A percentile compares a stretch with the other conserved stretches of the same genome.
phyloP scores from a whole-genome alignment of 2,888 invertebrate genomes.

The Palloptera scutellata region DNA sequence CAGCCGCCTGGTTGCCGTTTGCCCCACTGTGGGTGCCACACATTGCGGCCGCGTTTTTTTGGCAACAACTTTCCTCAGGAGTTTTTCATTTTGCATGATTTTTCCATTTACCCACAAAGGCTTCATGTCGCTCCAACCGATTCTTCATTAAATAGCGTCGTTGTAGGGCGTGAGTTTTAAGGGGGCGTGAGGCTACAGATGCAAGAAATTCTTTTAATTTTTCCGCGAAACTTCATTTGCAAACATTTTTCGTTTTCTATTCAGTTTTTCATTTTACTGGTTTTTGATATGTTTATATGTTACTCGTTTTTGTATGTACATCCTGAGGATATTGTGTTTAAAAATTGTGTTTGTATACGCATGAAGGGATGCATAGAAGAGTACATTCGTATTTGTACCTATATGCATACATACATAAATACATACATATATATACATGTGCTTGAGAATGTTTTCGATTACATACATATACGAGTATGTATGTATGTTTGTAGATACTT shows the following conservation, averaged over 20 bases:
- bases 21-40: background rate
- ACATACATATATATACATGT: background rate
- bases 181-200: constrained; percentile 37
- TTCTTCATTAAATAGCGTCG: no score
- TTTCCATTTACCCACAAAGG: constrained; percentile 52
- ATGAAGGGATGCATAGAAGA: background rate
- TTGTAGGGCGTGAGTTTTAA: constrained; percentile 25
- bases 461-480: constrained; percentile 21
- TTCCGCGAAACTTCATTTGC: constrained; percentile 38
- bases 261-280: background rate
- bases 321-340: constrained; percentile 52
- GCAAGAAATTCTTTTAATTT: constrained; percentile 53
- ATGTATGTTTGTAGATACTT: constrained; percentile 35
- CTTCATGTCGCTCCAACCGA: background rate
- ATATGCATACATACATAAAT: background rate
- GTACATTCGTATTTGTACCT: background rate
- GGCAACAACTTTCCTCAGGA: constrained; percentile 39
- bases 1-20: background rate
- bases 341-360: constrained; percentile 27
- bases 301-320: constrained; percentile 35
- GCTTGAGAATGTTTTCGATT: background rate
- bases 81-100: constrained; percentile 44
- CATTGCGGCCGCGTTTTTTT: constrained; percentile 3
- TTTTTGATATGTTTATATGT: constrained; percentile 21
- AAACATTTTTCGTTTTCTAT: background rate